phyloP scores from a whole-genome alignment of 2,888 invertebrate species.

The Caenorhabditis japonica region DNA sequence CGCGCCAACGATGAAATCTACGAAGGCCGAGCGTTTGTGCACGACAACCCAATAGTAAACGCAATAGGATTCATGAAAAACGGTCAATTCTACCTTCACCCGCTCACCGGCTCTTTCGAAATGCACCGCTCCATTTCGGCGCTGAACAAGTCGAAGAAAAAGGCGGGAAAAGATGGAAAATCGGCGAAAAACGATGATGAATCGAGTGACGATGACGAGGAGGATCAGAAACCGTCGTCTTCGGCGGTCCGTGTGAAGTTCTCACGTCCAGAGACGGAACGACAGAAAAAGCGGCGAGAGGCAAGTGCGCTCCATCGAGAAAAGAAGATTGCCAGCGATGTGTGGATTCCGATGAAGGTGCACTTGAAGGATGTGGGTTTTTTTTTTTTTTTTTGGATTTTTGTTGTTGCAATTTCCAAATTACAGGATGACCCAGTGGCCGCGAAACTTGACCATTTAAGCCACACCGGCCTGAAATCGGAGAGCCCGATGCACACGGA shows the following conservation, averaged over 20 bases:
- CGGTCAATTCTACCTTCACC: conserved; percentile 48
- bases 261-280: conserved; percentile 60
- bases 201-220: conserved; percentile 26
- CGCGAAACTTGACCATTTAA: conserved; percentile 13
- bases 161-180: conserved; percentile 5
- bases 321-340: conserved; percentile 57
- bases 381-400: too few species aligned
- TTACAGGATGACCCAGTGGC: conserved; percentile 14
- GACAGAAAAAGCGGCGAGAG: conserved; percentile 63
- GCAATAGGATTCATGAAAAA: conserved; percentile 50
- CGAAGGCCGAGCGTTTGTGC: conserved; percentile 56
- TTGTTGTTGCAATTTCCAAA: too few species aligned
- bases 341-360: conserved; percentile 61
- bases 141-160: conserved; percentile 37
- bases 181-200: conserved; percentile 20
- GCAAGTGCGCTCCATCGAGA: conserved; percentile 59
- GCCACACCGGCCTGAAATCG: not conserved
- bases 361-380: conserved; percentile 36
- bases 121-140: conserved; percentile 53
- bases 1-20: conserved; percentile 54
- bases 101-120: conserved; percentile 54
- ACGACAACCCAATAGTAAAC: conserved; percentile 47
- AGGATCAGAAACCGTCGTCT: conserved; percentile 9
- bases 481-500: not conserved
- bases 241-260: conserved; percentile 58